Evolutionary conservation across 2,797 vertebrate species (phyloP).

Genomic region (Iguana delicatissima): DNA sequence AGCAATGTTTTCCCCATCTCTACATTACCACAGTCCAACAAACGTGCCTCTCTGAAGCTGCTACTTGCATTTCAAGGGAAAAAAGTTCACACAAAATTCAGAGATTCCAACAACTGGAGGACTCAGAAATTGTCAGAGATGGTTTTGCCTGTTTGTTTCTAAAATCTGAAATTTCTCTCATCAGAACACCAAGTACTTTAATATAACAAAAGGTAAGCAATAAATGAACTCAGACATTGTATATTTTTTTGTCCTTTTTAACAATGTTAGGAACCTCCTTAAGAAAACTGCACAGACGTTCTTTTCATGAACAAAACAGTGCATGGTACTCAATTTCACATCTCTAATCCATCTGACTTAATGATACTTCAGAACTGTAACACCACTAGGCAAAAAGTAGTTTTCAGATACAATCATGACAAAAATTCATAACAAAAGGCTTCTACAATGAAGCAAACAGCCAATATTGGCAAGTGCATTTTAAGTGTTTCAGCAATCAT

Average conservation of each 20-base stretch:
- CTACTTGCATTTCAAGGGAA: neutral
- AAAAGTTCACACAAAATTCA: neutral
- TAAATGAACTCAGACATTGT: neutral
- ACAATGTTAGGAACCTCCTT: neutral
- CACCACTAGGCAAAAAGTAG: neutral
- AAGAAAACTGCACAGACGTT: neutral
- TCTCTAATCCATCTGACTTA: neutral
- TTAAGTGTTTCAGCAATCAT: conserved; percentile 52
- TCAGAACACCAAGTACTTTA: neutral
- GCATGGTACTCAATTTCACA: neutral
- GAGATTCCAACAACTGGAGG: neutral
- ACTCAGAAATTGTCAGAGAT: neutral
- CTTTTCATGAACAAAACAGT: neutral
- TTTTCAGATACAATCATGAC: neutral
- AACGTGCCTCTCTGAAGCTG: neutral
- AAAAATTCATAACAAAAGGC: conserved; percentile 22
- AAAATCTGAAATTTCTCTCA: conserved; percentile 21
- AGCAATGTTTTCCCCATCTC: too few relatives aligned
- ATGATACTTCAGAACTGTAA: neutral
- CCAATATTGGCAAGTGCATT: conserved; percentile 44
- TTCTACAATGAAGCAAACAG: conserved; percentile 43
- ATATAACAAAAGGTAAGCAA: conserved; percentile 4
- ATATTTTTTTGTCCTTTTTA: neutral
- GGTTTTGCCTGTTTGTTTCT: conserved; percentile 16
- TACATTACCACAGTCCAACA: neutral